Evolutionary conservation across 1,140 invertebrate genomes (phyloP).

Genomic region (Drosophila jambulina): DNA sequence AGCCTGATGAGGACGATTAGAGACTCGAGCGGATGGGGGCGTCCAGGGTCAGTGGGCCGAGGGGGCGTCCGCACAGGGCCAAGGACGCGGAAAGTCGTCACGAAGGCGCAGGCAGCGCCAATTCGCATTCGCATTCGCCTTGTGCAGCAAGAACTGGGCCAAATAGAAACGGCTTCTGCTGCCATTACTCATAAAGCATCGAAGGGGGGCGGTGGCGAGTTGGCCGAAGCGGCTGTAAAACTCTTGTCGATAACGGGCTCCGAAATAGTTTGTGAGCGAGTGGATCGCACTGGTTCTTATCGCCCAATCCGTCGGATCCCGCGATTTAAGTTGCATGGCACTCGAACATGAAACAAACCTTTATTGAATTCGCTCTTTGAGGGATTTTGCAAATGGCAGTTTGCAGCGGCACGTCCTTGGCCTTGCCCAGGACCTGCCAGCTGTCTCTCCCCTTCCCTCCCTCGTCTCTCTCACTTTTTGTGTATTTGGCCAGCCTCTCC

Average conservation of each 20-base stretch:
- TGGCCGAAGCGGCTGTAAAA: constrained; percentile 16
- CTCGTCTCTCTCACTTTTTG: neutral
- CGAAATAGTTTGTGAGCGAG: constrained; percentile 15
- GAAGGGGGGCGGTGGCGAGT: neutral
- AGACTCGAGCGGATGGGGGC: constrained; percentile 22
- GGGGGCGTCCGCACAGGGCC: constrained; percentile 36
- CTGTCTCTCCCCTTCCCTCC: constrained; percentile 13
- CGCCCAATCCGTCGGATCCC: constrained; percentile 29
- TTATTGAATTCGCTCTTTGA: constrained; percentile 1
- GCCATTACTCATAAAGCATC: constrained; percentile 39
- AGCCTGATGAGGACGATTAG: constrained; percentile 31
- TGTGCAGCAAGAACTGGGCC: constrained; percentile 38
- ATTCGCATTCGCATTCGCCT: constrained; percentile 14
- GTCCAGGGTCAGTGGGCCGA: constrained; percentile 15
- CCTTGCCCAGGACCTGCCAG: constrained; percentile 45
- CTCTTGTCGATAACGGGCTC: constrained; percentile 46
- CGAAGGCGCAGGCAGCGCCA: constrained; percentile 27
- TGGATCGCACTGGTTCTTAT: constrained; percentile 69
- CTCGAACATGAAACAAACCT: neutral
- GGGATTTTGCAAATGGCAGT: constrained; percentile 5
- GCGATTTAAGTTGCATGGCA: constrained; percentile 19
- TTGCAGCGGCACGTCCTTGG: constrained; percentile 44
- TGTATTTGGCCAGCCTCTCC: constrained; percentile 1
- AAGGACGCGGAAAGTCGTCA: constrained; percentile 49
- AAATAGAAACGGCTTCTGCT: constrained; percentile 22